Evolutionary conservation across 2,113 vertebrate genomes (phyloP), one percentile per base, ranked within the genome.

Genomic region (Tupaia tana): DNA sequence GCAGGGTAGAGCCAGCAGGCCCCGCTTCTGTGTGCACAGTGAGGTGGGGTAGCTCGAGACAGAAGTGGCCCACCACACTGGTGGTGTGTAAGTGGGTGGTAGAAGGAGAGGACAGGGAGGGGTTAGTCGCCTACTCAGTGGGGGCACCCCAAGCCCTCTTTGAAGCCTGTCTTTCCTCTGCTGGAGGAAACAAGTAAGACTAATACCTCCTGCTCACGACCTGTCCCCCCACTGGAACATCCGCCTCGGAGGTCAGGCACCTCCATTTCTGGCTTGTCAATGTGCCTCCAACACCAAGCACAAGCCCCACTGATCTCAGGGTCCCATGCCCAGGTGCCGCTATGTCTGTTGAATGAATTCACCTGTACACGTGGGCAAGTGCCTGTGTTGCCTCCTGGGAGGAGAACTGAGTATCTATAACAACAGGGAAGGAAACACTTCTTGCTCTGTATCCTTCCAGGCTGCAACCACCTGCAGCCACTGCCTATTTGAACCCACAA

Each of bases 121-220:
- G 43, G 43, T 43, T 43, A 34, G 80, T 24, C 7, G 11, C 74
- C 79, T 11, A 19, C 31, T 73, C 11, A 10, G 27, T 1, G 43
- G 22, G 59, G 22, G 6, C 1, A 5, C 31, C n/a, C 29, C 0
- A 2, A 18, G 6, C 24, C 7, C 16, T 4, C 6, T 9, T 18
- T 2, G 4, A 54, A 24, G n/a, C 56, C 79, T 24, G 2, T 0
- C 22, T 18, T 29, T 67, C 20, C 2, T 7, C 78, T 43, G 43
- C 43, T 43, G 43, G 43, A 43, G 43, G 43, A 34, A 29, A 22
- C 2, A 24, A 9, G 58, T 14, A 13, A 59, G 11, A 59, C 58
- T 59, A 16, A 14, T 16, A 59, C 3, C 11, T 59, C 24, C 81
- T 0, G 3, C 25, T n/a, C 34, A 18, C 7, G 25, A 8, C 59